Conservation (phyloP, 2,113 vertebrate genomes). For the Crotalus tigris region DNA sequence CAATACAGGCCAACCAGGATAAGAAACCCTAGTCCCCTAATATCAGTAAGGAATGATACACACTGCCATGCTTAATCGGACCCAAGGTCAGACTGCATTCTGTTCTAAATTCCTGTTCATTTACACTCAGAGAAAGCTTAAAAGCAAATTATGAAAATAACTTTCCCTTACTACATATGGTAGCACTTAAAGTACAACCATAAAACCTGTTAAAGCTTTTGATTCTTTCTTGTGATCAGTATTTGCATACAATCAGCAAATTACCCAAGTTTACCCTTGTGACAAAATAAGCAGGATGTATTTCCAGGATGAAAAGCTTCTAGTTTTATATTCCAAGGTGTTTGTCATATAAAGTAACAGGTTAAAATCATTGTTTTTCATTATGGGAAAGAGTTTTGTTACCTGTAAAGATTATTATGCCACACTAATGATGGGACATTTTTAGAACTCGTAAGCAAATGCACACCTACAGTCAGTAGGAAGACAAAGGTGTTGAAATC, state of each 20-base stretch:
- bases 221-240: background rate
- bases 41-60: background rate
- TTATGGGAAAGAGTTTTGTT: background rate
- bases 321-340: background rate
- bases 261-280: background rate
- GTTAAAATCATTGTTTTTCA: background rate
- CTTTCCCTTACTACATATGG: background rate
- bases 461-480: background rate
- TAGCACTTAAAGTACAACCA: background rate
- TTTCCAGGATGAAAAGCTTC: background rate
- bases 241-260: background rate
- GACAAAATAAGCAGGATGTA: background rate
- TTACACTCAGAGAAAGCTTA: background rate
- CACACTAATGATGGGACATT: background rate
- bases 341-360: background rate
- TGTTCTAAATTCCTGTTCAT: background rate
- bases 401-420: background rate
- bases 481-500: background rate
- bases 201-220: background rate
- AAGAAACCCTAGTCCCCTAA: background rate
- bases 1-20: background rate
- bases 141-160: background rate
- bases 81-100: background rate
- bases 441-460: background rate
- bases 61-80: background rate